Base-by-base conservation (phyloP, 2,888 invertebrate species). In the Epinotia brunnichana region DNA sequence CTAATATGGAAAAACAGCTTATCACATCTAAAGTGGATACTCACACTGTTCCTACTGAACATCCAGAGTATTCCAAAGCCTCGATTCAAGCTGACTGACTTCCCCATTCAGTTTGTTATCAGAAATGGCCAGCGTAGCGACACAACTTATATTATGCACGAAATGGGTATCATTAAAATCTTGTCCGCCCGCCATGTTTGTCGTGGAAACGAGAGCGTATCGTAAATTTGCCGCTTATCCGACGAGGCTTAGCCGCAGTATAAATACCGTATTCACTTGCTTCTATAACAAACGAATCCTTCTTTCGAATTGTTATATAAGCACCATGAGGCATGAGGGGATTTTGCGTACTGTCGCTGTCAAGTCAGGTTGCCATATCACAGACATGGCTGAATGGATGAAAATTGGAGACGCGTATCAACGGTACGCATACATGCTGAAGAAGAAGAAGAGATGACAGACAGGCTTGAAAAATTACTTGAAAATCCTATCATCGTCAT, bases 191-290 rank as follows among this genome's bases (percentile, higher is more conserved):
- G 59, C 51, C 72, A 51, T 69, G 63, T 69, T 73, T 69, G 73
- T 57, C 62, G 63, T 56, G 54, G 56, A 62, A 61, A 63, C 62
- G 51, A 41, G 73, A 39, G 62, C 68, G 54, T 63, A 63, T 63
- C 73, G 73, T 73, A 73, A 73, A 73, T 73, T 68, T 63, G 73
- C 62, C 68, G 73, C 73, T 73, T 69, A 73, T 73, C 73, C 73
- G 54, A 66, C 61, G 41, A 56, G 19, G 73, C 73, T 68, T 69
- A 73, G 73, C 39, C 48, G 48, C 24, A 66, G 24, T 41, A 39
- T 2, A n/a, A 64, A 21, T 15, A 64, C 41, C 11, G 1, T 56
- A 66, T 56, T 41, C 39, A 64, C 19, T 17, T 39, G n/a, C n/a
- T n/a, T n/a, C n/a, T 21, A 2, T n/a, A 56, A 9, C 5, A 44